phyloP scores from a whole-genome alignment of 2,797 vertebrate species.

The Melanotaenia parkinsoni region DNA sequence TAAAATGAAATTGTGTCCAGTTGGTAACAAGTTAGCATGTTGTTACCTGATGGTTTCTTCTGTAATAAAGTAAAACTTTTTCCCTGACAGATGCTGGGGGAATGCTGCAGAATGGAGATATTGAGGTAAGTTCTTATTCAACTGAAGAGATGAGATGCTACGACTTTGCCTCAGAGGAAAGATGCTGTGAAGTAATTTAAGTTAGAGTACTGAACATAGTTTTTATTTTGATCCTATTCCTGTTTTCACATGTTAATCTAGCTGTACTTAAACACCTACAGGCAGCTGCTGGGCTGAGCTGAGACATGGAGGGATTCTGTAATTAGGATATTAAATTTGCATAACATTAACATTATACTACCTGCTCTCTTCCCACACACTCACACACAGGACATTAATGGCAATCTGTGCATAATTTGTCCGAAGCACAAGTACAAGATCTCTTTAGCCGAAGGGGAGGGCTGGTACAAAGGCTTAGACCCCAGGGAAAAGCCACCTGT shows the following conservation, averaged over 20 bases:
- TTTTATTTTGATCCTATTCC: neutral
- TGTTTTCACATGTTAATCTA: conserved; percentile 8
- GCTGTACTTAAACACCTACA: conserved; percentile 16
- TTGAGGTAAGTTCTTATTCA: conserved; percentile 85
- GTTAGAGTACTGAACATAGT: neutral
- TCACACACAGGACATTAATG: conserved; percentile 84
- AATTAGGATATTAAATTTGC: conserved; percentile 39
- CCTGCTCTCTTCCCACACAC: conserved; percentile 26
- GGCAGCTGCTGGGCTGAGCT: neutral
- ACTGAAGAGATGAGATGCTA: neutral
- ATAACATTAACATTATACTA: conserved; percentile 41
- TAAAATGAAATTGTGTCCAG: conserved; percentile 16
- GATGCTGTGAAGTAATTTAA: neutral
- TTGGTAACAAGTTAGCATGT: conserved; percentile 41
- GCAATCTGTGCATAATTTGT: conserved; percentile 91
- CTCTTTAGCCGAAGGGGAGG: conserved; percentile 88
- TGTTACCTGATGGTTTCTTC: conserved; percentile 25
- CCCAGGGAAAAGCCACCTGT: conserved; percentile 74
- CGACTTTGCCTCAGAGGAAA: neutral
- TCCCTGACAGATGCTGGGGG: conserved; percentile 88
- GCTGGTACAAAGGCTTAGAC: conserved; percentile 86
- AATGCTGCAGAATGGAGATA: conserved; percentile 88
- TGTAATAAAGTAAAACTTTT: conserved; percentile 42
- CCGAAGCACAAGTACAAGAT: conserved; percentile 96
- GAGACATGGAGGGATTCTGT: conserved; percentile 5